Percentiles rank a stretch among this genome's conserved stretches.
phyloP scores from a whole-genome alignment of 1,140 invertebrate species.

The Calephelis nemesis region DNA sequence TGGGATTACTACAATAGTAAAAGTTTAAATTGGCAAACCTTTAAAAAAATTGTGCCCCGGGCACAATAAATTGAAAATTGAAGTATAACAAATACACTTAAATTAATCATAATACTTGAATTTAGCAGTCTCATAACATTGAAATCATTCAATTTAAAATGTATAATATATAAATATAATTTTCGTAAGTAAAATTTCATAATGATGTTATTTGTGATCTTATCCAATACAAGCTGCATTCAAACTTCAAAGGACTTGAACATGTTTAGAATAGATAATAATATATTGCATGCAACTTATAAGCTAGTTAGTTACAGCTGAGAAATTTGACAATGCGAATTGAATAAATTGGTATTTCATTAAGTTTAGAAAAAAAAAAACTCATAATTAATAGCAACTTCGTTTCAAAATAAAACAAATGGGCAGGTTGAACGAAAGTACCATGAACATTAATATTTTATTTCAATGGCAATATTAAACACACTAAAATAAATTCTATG shows the following conservation, averaged over 20 bases:
- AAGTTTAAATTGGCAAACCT: not conserved
- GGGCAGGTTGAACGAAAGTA: not conserved
- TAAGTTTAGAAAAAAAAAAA: not conserved
- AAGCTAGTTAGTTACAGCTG: not conserved
- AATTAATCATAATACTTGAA: conserved; percentile 30
- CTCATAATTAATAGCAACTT: not conserved
- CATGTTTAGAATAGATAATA: not conserved
- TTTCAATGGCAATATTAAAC: conserved; percentile 3
- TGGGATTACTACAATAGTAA: not conserved
- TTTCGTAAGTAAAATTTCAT: not conserved
- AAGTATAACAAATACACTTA: not conserved
- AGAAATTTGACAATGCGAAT: not conserved
- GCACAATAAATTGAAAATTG: conserved; percentile 4
- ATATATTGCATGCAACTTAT: conserved; percentile 1
- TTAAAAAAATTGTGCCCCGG: not conserved
- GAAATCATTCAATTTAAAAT: conserved; percentile 22
- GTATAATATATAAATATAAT: not conserved
- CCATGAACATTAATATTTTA: not conserved
- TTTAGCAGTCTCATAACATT: conserved; percentile 33
- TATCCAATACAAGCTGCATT: not conserved
- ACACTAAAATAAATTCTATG: conserved; percentile 25
- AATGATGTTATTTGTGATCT: not conserved
- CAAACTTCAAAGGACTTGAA: not conserved
- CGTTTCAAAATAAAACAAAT: not conserved
- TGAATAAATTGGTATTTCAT: no score